Percentiles rank a stretch among this genome's conserved stretches.
Evolutionary conservation across 2,113 vertebrate species (phyloP).

Genomic region (Rhagologus leucostigma): DNA sequence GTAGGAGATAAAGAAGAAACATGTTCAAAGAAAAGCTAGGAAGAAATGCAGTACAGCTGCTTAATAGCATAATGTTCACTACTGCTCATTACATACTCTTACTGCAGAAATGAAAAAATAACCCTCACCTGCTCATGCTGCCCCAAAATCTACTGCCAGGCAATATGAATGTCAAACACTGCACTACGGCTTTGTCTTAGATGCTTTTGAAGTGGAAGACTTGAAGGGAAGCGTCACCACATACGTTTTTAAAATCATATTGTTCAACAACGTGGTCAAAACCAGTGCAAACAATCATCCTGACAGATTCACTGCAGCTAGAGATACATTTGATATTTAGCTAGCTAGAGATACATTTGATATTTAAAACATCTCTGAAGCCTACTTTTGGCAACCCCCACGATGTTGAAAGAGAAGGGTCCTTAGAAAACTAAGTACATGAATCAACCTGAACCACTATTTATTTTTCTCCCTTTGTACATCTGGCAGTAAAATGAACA

Average conservation of each 20-base stretch:
- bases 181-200: background rate
- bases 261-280: background rate
- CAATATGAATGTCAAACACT: background rate
- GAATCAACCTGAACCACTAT: background rate
- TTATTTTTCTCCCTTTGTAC: background rate
- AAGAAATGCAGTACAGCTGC: background rate
- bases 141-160: background rate
- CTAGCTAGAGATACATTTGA: background rate
- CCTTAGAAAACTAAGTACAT: background rate
- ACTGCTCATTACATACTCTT: background rate
- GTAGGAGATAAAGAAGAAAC: background rate
- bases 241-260: background rate
- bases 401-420: background rate
- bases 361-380: background rate
- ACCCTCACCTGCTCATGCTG: background rate
- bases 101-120: background rate
- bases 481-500: background rate
- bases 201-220: background rate
- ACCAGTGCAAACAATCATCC: background rate
- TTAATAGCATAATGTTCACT: background rate
- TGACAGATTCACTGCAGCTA: background rate
- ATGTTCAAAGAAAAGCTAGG: background rate
- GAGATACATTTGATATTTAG: background rate
- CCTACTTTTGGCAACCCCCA: background rate
- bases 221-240: background rate